Evolutionary conservation across 2,888 invertebrate species (phyloP).

Genomic region (Tenthredo livida): DNA sequence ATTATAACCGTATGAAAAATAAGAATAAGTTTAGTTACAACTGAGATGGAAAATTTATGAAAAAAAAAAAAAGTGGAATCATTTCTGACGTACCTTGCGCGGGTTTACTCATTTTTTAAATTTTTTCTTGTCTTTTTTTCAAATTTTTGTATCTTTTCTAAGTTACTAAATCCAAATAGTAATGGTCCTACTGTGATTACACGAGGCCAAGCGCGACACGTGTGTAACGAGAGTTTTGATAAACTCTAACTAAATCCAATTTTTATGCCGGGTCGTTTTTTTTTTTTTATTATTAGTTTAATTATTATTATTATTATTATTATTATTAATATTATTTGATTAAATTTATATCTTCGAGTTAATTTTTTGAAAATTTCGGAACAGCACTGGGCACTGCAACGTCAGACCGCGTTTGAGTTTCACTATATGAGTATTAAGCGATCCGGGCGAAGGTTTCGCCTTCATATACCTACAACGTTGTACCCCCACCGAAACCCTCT

Average conservation of each 20-base stretch:
- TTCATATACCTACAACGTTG: conserved; percentile 71
- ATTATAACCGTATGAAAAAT: background rate
- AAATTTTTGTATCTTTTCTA: background rate
- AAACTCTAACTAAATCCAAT: background rate
- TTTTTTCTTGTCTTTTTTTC: conserved; percentile 56
- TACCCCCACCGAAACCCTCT: conserved; percentile 57
- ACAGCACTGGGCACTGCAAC: background rate
- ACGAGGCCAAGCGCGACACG: background rate
- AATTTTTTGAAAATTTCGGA: background rate
- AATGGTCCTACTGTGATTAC: background rate
- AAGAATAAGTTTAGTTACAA: background rate
- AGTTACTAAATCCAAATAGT: background rate
- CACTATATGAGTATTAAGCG: conserved; percentile 73
- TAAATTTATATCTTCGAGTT: background rate
- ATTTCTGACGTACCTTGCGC: conserved; percentile 70
- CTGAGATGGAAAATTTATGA: background rate
- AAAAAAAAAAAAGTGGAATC: background rate
- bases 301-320: background rate
- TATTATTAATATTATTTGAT: background rate
- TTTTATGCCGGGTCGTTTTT: background rate
- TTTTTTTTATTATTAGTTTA: too few species aligned
- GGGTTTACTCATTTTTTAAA: conserved; percentile 70
- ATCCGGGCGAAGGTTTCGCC: conserved; percentile 74
- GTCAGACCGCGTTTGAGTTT: conserved; percentile 36
- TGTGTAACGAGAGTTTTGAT: background rate